Conservation (phyloP, 2,888 invertebrate genomes). For the Temnothorax rugatulus region DNA sequence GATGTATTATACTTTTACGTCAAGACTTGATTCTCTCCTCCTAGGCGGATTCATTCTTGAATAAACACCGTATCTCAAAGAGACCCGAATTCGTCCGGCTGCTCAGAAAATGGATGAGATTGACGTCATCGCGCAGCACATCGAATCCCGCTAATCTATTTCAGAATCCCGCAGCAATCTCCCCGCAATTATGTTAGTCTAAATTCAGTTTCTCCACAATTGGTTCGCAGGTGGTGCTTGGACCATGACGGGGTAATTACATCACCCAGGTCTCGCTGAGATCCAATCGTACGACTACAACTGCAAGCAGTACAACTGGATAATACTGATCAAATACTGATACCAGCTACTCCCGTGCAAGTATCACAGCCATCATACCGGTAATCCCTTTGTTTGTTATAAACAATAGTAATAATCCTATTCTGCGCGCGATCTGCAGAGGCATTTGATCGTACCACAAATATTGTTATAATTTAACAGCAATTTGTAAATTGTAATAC, state of each 20-base stretch:
- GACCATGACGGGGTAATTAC: conserved; percentile 49
- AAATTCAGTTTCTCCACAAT: conserved; percentile 48
- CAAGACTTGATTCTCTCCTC: too few species aligned
- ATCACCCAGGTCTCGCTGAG: conserved; percentile 66
- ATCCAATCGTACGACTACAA: conserved; percentile 53
- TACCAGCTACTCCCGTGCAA: conserved; percentile 52
- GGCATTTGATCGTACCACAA: conserved; percentile 58
- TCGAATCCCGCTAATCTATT: conserved; percentile 21
- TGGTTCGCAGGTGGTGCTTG: conserved; percentile 44
- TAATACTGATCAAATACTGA: conserved; percentile 74
- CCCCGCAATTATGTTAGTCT: conserved; percentile 47
- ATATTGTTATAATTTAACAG: conserved; percentile 18
- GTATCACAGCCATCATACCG: conserved; percentile 58
- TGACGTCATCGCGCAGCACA: too few species aligned
- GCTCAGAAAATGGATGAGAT: neutral
- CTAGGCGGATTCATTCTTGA: neutral
- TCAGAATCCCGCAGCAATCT: conserved; percentile 9
- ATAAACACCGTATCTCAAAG: neutral
- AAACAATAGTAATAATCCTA: conserved; percentile 67
- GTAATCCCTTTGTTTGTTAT: conserved; percentile 58
- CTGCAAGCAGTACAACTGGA: conserved; percentile 51
- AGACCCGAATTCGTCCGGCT: neutral
- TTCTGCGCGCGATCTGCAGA: conserved; percentile 47
- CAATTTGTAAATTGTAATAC: conserved; percentile 4
- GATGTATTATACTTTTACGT: neutral